Conservation (phyloP, 1,140 invertebrate species). For the Chironomus tepperi region DNA sequence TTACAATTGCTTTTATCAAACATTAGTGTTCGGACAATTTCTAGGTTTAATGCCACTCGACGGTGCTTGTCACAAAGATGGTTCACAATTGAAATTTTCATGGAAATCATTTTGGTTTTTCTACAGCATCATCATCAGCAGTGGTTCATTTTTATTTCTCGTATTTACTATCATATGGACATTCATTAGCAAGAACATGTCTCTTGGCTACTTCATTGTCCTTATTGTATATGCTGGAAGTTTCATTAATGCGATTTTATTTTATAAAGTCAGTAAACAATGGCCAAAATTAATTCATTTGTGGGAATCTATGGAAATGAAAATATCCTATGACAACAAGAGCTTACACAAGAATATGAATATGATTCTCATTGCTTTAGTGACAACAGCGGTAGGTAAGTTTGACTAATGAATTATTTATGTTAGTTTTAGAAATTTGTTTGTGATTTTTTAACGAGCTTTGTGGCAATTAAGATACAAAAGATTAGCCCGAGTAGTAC, state of each 20-base stretch:
- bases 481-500: no score
- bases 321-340: no score
- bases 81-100: background rate
- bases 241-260: constrained; percentile 26
- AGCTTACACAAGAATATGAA: constrained; percentile 26
- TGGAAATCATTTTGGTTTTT: background rate
- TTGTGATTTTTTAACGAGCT: no score
- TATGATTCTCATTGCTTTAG: constrained; percentile 34
- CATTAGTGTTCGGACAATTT: background rate
- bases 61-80: background rate
- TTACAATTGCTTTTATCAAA: background rate
- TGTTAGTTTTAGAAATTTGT: no score
- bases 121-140: background rate
- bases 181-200: background rate
- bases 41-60: background rate
- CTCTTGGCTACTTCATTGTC: background rate
- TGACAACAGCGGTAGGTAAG: constrained; percentile 32
- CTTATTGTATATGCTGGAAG: background rate
- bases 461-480: no score
- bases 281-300: constrained; percentile 34
- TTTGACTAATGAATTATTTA: background rate
- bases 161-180: background rate
- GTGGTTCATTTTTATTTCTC: background rate
- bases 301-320: constrained; percentile 30
- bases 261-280: constrained; percentile 38